Conservation (phyloP, 1,140 invertebrate genomes). For the Oscheius sp. region DNA sequence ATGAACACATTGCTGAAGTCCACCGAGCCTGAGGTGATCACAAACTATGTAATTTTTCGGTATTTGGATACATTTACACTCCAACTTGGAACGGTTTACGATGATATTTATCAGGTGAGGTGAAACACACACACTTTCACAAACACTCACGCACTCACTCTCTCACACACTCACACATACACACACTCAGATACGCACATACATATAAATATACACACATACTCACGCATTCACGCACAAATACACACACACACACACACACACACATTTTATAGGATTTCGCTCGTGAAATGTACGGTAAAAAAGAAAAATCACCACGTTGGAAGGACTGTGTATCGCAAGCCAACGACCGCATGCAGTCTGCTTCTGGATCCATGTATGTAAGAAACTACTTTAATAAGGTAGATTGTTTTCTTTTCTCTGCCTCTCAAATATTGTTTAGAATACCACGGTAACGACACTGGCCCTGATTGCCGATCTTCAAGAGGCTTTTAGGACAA, state of each 20-base stretch:
- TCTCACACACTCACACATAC: too few species aligned
- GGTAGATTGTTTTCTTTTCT: too few species aligned
- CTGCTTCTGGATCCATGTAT: slow-evolving; percentile 65
- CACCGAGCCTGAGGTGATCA: slow-evolving; percentile 40
- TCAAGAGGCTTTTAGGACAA: slow-evolving; percentile 78
- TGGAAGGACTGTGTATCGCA: slow-evolving; percentile 59
- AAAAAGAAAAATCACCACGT: slow-evolving; percentile 59
- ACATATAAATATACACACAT: too few species aligned
- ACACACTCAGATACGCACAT: too few species aligned
- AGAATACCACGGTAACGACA: slow-evolving; percentile 61
- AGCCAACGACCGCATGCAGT: slow-evolving; percentile 61
- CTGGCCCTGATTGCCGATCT: slow-evolving; percentile 80
- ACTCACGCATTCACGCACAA: too few species aligned
- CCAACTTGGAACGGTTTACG: slow-evolving; percentile 35
- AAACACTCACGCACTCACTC: too few species aligned
- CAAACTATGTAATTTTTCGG: slow-evolving; percentile 42
- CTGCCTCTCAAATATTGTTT: too few species aligned
- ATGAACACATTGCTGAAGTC: slow-evolving; percentile 27
- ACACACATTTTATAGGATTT: slow-evolving; percentile 43
- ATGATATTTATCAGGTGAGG: too few species aligned
- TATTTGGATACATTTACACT: slow-evolving; percentile 25
- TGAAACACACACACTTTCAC: too few species aligned
- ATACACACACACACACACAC: too few species aligned
- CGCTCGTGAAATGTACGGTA: slow-evolving; percentile 37
- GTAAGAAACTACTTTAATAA: slow-evolving; percentile 64